Conservation (phyloP, 2,888 invertebrate genomes). For the Panopea generosa region DNA sequence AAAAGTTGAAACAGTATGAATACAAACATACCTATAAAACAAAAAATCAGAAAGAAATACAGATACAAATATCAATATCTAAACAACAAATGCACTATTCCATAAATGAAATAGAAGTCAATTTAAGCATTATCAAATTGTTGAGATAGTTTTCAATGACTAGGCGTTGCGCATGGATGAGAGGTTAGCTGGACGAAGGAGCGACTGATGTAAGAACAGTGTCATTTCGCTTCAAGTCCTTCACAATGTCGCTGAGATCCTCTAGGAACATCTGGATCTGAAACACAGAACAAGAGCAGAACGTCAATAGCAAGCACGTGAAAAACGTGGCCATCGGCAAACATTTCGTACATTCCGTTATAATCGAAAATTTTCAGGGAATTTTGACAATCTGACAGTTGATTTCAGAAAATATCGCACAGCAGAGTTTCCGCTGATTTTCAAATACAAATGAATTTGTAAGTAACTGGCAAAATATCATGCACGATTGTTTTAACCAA, state of each 20-base stretch:
- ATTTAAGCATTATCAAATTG: no score
- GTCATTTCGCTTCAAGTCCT: slow-evolving; percentile 66
- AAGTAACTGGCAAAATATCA: neutral
- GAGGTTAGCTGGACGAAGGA: slow-evolving; percentile 65
- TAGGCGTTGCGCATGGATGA: slow-evolving; percentile 13
- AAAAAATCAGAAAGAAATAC: no score
- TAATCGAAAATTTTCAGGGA: no score
- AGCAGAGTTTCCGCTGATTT: neutral
- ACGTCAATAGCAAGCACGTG: neutral
- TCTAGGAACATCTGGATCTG: slow-evolving; percentile 74
- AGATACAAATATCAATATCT: no score
- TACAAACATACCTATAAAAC: no score
- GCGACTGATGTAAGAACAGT: slow-evolving; percentile 61
- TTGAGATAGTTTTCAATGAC: slow-evolving; percentile 44
- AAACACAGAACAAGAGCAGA: slow-evolving; percentile 14
- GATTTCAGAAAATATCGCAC: no score
- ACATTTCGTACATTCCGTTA: neutral
- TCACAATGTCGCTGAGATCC: slow-evolving; percentile 71
- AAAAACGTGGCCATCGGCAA: neutral
- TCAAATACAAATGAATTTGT: neutral
- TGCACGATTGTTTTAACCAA: no score
- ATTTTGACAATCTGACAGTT: no score
- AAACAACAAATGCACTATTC: no score
- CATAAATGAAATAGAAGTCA: no score
- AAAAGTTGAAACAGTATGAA: no score